Conservation (phyloP, 2,797 vertebrate species). For the Clarias fuscus region DNA sequence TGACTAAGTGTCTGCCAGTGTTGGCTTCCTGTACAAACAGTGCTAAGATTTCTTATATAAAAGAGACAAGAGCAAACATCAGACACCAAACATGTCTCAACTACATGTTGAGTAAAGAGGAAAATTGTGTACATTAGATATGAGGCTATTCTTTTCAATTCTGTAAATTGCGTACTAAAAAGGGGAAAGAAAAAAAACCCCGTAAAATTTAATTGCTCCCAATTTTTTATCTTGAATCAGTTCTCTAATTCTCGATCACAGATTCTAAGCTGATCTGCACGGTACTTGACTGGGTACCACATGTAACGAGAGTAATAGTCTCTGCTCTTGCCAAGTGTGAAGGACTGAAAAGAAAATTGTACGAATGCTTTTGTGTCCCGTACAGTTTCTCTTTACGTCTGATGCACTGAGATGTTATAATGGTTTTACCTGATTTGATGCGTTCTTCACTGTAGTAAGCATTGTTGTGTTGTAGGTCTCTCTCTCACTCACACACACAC, state of each 20-base stretch:
- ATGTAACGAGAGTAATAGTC: neutral
- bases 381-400: constrained; percentile 5
- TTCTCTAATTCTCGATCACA: neutral
- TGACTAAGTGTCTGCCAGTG: no score
- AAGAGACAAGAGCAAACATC: neutral
- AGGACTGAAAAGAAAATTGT: constrained; percentile 53
- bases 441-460: neutral
- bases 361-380: constrained; percentile 40
- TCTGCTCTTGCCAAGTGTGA: neutral
- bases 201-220: neutral
- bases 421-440: constrained; percentile 33
- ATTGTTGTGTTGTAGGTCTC: neutral
- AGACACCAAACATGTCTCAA: neutral
- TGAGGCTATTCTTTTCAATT: neutral
- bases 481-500: neutral
- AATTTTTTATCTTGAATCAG: neutral
- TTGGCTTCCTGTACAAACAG: neutral
- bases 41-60: neutral
- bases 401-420: neutral
- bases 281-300: neutral
- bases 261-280: neutral
- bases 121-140: neutral
- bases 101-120: neutral
- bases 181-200: no score
- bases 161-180: neutral